phyloP scores from a whole-genome alignment of 2,113 vertebrate genomes.

The Bubo scandiacus region DNA sequence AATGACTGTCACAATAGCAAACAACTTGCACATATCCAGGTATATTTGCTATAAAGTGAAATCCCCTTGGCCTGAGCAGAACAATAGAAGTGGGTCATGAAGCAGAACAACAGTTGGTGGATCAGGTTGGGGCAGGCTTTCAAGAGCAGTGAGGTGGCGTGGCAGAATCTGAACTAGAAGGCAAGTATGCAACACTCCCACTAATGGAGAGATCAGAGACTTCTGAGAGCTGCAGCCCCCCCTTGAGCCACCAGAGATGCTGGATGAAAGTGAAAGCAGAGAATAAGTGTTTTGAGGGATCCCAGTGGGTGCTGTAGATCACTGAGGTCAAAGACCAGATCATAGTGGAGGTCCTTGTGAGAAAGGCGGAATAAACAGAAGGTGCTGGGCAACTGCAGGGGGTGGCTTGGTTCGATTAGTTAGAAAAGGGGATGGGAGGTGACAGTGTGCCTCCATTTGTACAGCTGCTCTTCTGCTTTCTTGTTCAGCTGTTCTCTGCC shows the following conservation, averaged over 20 bases:
- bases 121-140: not conserved
- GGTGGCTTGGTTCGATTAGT: not conserved
- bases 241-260: not conserved
- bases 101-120: not conserved
- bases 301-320: not conserved
- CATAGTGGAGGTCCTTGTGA: not conserved
- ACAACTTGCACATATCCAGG: not conserved
- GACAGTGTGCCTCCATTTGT: not conserved
- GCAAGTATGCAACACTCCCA: fast-evolving
- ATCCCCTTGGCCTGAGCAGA: not conserved
- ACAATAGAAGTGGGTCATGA: not conserved
- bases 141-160: not conserved
- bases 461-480: not conserved
- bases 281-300: not conserved
- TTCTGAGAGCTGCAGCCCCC: not conserved
- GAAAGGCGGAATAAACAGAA: not conserved
- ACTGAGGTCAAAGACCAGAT: not conserved
- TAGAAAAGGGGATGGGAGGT: not conserved
- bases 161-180: not conserved
- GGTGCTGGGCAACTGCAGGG: not conserved
- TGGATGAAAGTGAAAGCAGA: not conserved
- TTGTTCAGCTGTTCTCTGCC: not conserved
- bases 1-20: not conserved
- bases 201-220: not conserved
- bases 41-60: not conserved